These are phyloP conservation scores for Mimas tiliae DNA, from an alignment of 2,888 invertebrate genomes.

Conservation along the genomic window DNA sequence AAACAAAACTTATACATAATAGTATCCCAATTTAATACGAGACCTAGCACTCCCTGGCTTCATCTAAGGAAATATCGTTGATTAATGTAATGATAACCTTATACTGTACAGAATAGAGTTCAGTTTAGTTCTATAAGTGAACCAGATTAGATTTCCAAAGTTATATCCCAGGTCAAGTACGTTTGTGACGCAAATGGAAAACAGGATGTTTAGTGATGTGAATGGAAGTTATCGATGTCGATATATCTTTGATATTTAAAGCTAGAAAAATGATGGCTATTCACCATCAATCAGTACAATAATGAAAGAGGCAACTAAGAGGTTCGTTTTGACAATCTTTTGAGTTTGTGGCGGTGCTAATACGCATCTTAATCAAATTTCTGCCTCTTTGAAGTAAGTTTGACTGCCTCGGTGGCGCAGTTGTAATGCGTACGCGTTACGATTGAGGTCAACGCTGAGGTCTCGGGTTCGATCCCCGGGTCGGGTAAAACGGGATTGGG, in stretches of 20 bases:
- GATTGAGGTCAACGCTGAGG: too few species aligned
- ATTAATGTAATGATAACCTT: slow-evolving; percentile 26
- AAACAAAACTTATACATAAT: background rate
- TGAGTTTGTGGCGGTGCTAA: too few species aligned
- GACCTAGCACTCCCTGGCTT: slow-evolving; percentile 7
- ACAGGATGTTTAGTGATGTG: slow-evolving; percentile 47
- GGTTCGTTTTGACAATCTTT: background rate
- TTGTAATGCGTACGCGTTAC: too few species aligned
- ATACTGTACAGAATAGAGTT: slow-evolving; percentile 5
- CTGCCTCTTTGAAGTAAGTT: too few species aligned
- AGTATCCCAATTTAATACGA: slow-evolving; percentile 7
- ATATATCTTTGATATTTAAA: slow-evolving; percentile 21
- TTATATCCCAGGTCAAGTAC: slow-evolving; percentile 48
- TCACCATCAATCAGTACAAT: background rate
- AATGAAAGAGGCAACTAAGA: background rate
- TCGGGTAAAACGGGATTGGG: too few species aligned
- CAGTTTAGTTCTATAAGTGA: slow-evolving; percentile 25
- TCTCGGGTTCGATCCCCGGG: too few species aligned
- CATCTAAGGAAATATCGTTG: background rate
- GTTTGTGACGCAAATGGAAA: slow-evolving; percentile 42
- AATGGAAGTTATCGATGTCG: background rate
- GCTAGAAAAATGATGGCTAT: background rate
- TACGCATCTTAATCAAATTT: too few species aligned
- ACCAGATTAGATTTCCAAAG: slow-evolving; percentile 39
- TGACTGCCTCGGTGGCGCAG: too few species aligned